Conservation (phyloP, 2,113 vertebrate species). For the Nothocercus nigrocapillus region DNA sequence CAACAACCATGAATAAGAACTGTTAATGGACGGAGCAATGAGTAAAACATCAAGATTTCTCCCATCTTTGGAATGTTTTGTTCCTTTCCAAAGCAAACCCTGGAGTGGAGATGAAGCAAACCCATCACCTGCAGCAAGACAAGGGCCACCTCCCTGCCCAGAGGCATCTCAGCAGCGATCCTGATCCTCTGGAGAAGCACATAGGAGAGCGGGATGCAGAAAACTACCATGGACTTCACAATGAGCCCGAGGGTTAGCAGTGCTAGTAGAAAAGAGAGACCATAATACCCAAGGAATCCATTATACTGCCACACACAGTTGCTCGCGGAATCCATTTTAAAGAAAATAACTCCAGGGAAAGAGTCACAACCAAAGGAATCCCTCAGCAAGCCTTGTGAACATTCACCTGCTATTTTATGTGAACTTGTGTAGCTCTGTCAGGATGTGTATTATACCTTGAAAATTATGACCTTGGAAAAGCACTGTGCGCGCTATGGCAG, state of each 20-base stretch:
- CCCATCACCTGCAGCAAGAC: fast-evolving
- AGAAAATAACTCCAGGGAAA: neutral
- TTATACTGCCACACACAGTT: neutral
- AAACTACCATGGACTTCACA: neutral
- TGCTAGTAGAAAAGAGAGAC: neutral
- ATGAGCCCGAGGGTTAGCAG: neutral
- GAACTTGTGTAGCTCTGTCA: neutral
- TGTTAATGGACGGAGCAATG: neutral
- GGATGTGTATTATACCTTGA: neutral
- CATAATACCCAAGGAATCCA: neutral
- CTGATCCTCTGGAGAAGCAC: neutral
- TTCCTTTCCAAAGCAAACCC: neutral
- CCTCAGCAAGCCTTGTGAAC: neutral
- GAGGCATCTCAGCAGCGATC: neutral
- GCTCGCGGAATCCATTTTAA: neutral
- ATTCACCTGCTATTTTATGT: neutral
- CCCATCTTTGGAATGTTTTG: neutral
- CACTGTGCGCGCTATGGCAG: neutral
- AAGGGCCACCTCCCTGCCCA: neutral
- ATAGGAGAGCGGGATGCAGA: neutral
- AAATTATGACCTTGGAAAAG: neutral
- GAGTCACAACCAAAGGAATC: neutral
- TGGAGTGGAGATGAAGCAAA: neutral
- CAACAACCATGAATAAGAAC: neutral
- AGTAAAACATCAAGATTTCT: neutral